Evolutionary conservation across 2,797 vertebrate species (phyloP).

Genomic region (Notamacropus eugenii): DNA sequence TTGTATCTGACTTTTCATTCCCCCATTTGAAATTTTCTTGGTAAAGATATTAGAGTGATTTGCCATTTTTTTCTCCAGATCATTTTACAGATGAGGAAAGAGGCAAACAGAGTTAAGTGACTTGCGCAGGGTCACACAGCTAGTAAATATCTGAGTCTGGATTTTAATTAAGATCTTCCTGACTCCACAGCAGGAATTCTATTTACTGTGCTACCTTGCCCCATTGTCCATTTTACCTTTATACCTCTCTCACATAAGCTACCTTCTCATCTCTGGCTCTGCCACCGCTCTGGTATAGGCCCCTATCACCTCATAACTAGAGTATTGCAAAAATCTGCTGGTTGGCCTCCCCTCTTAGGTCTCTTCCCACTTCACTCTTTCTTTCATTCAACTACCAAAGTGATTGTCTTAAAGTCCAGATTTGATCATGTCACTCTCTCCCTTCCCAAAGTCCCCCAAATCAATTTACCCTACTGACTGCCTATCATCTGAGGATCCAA

Average conservation of each 20-base stretch:
- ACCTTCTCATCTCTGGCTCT: too few relatives aligned
- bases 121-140: not conserved
- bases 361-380: not conserved
- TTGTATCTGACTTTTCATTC: too few relatives aligned
- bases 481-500: not conserved
- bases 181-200: not conserved
- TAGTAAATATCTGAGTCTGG: not conserved
- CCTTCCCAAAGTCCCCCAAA: not conserved
- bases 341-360: not conserved
- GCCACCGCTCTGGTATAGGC: too few relatives aligned
- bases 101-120: not conserved
- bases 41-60: not conserved
- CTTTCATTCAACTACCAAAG: not conserved
- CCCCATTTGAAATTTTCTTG: not conserved
- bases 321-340: not conserved
- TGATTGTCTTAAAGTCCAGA: not conserved
- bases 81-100: not conserved
- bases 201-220: not conserved
- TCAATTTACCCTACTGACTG: not conserved
- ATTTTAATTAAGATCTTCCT: not conserved
- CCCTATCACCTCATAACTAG: not conserved
- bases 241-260: not conserved
- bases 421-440: not conserved
- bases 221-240: not conserved
- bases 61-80: not conserved